Evolutionary conservation across 2,797 vertebrate species (phyloP), one percentile per base, ranked within the genome.

Genomic region (Sparidentex hasta): DNA sequence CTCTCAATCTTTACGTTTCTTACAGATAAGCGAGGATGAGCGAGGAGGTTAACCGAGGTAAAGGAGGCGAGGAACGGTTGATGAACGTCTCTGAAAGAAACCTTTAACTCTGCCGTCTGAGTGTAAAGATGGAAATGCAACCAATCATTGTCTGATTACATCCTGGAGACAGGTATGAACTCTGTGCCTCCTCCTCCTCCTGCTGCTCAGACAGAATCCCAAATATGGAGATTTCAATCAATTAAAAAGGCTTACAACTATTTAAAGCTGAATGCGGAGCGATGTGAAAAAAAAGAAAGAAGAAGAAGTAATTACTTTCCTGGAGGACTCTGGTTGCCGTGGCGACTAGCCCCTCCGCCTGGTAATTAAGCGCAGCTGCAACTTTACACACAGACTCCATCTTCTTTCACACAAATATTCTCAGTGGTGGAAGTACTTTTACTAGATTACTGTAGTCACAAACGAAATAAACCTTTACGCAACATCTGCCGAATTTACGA

Each of bases 271-370:
- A 63, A 63, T 14, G 11, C 12, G 33, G 23, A 43, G 21, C 9
- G 7, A 13, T 11, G 5, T 55, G 7, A 7, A 44, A n/a, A n/a
- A n/a, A n/a, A n/a, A n/a, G n/a, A n/a, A n/a, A n/a, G n/a, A 43
- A 43, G 13, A 12, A 12, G 4, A 44, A 13, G 61, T 55, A 25
- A n/a, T 33, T 33, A 33, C 33, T 48, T 20, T 48, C 46, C 27
- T 20, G 43, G 68, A 68, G 27, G 23, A 48, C 70, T 78, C 41
- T 75, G 18, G 74, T 81, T 80, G 56, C 59, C 57, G 51, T 56
- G 48, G 43, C 1, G 20, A 86, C 65, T 76, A 51, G 51, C 41
- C 33, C 7, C 50, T 21, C 7, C 0, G 9, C 43, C 57, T 43
- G 65, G 13, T 66, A 67, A 51, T 67, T 61, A 38, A 62, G 20